phyloP scores from a whole-genome alignment of 2,113 vertebrate species.

The Caranx melampygus region DNA sequence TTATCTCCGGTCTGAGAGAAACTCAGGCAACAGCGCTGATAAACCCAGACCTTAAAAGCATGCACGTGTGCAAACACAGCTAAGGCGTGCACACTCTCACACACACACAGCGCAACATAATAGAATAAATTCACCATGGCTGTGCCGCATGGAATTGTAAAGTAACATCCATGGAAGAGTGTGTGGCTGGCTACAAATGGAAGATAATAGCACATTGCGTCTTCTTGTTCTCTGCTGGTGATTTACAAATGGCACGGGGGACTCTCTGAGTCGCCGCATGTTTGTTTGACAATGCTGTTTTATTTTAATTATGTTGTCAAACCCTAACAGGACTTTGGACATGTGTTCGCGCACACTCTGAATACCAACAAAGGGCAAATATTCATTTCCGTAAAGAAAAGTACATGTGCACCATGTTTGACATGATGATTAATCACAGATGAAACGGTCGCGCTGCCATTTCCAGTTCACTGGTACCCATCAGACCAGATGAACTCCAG shows the following conservation, averaged over 20 bases:
- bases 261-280: constrained; percentile 31
- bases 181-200: constrained; percentile 18
- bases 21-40: constrained; percentile 56
- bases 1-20: constrained; percentile 56
- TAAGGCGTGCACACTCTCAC: not conserved
- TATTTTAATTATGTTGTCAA: constrained; percentile 72
- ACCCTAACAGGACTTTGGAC: constrained; percentile 50
- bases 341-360: constrained; percentile 20
- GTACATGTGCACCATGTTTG: constrained; percentile 1
- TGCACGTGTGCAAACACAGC: constrained; percentile 29
- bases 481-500: constrained; percentile 38
- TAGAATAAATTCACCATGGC: constrained; percentile 59
- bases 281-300: constrained; percentile 61
- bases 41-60: constrained; percentile 50
- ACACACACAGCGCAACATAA: constrained; percentile 14
- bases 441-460: constrained; percentile 20
- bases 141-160: constrained; percentile 46
- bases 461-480: constrained; percentile 32
- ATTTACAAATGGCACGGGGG: constrained; percentile 56
- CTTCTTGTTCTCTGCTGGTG: constrained; percentile 36
- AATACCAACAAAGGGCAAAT: constrained; percentile 34
- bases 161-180: constrained; percentile 29
- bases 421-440: constrained; percentile 66
- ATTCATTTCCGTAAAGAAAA: constrained; percentile 29
- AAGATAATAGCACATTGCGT: constrained; percentile 40